A percentile compares a stretch with the other conserved stretches of the same genome.
These are phyloP conservation scores for Pecten maximus DNA, from an alignment of 2,888 invertebrate species.

Conservation along the genomic window DNA sequence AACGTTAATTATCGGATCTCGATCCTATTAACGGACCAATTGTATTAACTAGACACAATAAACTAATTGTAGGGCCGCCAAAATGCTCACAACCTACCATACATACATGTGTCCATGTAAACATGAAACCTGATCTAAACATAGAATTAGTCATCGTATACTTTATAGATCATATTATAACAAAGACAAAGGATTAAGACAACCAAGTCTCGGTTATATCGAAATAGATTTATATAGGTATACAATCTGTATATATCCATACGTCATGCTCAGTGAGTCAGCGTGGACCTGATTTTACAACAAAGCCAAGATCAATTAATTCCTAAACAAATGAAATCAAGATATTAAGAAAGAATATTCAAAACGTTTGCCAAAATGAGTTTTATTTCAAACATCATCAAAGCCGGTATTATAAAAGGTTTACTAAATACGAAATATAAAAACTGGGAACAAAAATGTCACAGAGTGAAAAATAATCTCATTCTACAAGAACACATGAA, in stretches of 20 bases:
- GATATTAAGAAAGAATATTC: not conserved
- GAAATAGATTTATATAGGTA: not conserved
- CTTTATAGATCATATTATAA: not conserved
- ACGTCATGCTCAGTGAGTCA: not conserved
- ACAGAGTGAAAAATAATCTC: not conserved
- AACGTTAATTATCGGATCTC: not conserved
- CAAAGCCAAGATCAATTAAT: not conserved
- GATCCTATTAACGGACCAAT: not conserved
- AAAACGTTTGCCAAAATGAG: not conserved
- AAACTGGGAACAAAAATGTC: not conserved
- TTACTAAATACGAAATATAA: not conserved
- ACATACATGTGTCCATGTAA: not conserved
- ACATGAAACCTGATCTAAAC: not conserved
- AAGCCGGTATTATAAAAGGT: not conserved
- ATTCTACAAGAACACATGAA: not conserved
- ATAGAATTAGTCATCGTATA: not conserved
- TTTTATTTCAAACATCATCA: not conserved
- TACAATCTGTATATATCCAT: not conserved
- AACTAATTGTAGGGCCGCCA: not conserved
- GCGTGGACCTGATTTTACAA: not conserved
- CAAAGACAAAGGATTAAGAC: conserved; percentile 11
- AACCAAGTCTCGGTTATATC: not conserved
- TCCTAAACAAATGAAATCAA: not conserved
- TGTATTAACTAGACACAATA: not conserved
- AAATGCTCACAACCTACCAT: not conserved